phyloP scores from a whole-genome alignment of 2,888 invertebrate species.

The Sthenelais limicola region DNA sequence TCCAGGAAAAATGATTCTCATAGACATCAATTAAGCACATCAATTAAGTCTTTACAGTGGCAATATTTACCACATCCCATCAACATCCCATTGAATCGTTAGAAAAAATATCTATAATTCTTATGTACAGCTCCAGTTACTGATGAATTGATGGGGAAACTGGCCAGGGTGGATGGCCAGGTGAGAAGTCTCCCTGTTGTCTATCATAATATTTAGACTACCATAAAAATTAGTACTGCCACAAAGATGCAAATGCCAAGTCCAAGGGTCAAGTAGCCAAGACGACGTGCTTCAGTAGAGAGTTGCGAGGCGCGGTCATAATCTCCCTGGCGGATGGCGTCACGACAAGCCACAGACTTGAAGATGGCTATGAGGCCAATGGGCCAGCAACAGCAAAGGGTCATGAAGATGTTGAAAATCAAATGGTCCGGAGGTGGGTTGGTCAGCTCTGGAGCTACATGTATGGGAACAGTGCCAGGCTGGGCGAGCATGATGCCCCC shows the following conservation, averaged over 20 bases:
- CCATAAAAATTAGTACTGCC: constrained; percentile 5
- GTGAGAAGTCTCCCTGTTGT: too few species aligned
- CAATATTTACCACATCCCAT: too few species aligned
- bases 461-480: constrained; percentile 15
- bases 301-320: background rate
- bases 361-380: constrained; percentile 50
- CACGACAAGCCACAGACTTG: constrained; percentile 45
- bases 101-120: too few species aligned
- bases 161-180: too few species aligned
- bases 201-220: too few species aligned
- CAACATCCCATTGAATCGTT: too few species aligned
- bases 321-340: constrained; percentile 45
- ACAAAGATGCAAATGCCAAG: constrained; percentile 41
- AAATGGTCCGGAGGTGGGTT: constrained; percentile 48
- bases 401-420: constrained; percentile 47
- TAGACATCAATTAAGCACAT: too few species aligned
- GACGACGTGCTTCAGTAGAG: constrained; percentile 41
- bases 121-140: too few species aligned
- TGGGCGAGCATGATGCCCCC: constrained; percentile 16
- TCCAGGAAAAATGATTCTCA: too few species aligned
- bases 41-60: too few species aligned
- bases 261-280: constrained; percentile 43
- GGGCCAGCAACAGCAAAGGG: constrained; percentile 51
- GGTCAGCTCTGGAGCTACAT: constrained; percentile 31
- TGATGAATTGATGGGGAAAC: too few species aligned